Percentiles rank a stretch among this genome's conserved stretches.
These are phyloP conservation scores for Polyommatus icarus DNA, from an alignment of 2,888 invertebrate species.

Conservation along the genomic window DNA sequence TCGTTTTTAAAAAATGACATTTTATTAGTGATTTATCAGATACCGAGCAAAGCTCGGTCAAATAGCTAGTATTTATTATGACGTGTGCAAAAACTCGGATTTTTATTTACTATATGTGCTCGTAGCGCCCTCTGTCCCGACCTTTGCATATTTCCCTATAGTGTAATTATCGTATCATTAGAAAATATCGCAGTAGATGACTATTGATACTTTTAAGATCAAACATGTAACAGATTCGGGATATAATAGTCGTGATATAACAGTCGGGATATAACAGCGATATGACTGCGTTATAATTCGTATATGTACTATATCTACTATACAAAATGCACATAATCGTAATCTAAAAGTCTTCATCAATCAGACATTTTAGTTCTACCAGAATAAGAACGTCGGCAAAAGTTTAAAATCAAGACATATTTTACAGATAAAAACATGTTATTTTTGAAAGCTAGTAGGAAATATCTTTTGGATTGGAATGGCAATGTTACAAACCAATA, in stretches of 20 bases:
- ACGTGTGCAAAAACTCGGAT: too few relatives aligned
- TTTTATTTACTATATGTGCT: too few relatives aligned
- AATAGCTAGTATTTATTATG: too few relatives aligned
- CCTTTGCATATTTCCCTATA: neutral
- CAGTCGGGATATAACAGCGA: too few relatives aligned
- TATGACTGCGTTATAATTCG: conserved; percentile 27
- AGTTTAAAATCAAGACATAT: neutral
- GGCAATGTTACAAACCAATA: too few relatives aligned
- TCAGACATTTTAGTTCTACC: neutral
- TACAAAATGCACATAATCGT: conserved; percentile 27
- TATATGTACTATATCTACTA: conserved; percentile 23
- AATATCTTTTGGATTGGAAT: too few relatives aligned
- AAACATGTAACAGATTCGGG: neutral
- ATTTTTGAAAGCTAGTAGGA: neutral
- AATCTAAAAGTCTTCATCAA: conserved; percentile 23
- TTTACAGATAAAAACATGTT: neutral
- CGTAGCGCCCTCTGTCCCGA: too few relatives aligned
- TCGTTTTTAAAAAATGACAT: too few relatives aligned
- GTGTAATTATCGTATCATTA: neutral
- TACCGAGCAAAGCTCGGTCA: too few relatives aligned
- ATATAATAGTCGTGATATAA: neutral
- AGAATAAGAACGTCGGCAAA: neutral
- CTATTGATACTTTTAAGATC: neutral
- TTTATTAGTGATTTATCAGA: too few relatives aligned
- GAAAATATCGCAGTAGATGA: neutral